These are phyloP conservation scores for Bolinopsis microptera DNA, from an alignment of 37 sponge, comb jelly and placozoan species.

Conservation along the genomic window DNA sequence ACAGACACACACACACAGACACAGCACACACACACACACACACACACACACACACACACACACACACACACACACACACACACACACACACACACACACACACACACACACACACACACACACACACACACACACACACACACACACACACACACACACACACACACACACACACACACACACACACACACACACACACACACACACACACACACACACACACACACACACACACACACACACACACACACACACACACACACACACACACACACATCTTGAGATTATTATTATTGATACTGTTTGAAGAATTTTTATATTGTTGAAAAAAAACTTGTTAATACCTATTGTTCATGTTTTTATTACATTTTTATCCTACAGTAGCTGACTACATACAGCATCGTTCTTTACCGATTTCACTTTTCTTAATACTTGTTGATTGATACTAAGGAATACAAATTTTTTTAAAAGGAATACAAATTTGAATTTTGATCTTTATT, in stretches of 20 bases:
- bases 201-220: constrained; percentile 67
- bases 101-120: constrained; percentile 67
- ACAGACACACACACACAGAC: constrained; percentile 66
- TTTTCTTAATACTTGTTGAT: no score
- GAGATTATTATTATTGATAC: no score
- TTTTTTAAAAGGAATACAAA: no score
- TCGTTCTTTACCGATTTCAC: no score
- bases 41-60: constrained; percentile 67
- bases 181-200: constrained; percentile 67
- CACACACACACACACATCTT: background rate
- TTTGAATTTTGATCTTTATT: no score
- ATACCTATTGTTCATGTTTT: no score
- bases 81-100: constrained; percentile 67
- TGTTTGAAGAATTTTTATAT: no score
- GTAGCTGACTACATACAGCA: no score
- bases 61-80: constrained; percentile 67
- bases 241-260: constrained; percentile 57
- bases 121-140: constrained; percentile 67
- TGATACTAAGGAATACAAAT: no score
- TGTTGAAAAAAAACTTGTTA: no score
- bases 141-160: constrained; percentile 66
- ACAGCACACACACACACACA: constrained; percentile 67
- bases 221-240: constrained; percentile 61
- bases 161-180: constrained; percentile 67
- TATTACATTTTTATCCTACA: no score